Conservation (phyloP, 23 tunicate species). For the Halocynthia aurantium region DNA sequence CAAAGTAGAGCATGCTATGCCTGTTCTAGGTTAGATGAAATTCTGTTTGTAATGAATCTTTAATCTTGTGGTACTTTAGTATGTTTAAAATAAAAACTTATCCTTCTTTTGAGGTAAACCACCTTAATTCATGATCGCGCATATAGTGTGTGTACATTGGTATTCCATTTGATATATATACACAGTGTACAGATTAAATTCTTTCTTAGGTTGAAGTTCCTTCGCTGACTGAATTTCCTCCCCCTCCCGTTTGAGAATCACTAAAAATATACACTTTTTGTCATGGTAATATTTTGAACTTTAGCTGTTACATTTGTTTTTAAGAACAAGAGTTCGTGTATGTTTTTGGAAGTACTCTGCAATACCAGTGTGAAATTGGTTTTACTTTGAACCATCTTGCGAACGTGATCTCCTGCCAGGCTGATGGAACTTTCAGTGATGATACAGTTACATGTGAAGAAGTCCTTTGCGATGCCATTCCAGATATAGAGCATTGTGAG, state of each 20-base stretch:
- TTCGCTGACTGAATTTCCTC: no score
- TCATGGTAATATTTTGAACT: neutral
- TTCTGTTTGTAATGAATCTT: no score
- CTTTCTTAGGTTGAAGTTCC: no score
- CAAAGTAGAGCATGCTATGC: constrained; percentile 11
- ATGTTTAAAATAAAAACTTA: no score
- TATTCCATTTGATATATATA: no score
- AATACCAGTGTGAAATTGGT: constrained; percentile 51
- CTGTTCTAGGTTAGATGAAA: constrained; percentile 9
- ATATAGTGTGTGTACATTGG: no score
- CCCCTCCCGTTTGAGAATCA: no score
- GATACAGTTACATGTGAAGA: constrained; percentile 26
- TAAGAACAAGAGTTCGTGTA: constrained; percentile 29
- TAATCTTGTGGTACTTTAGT: no score
- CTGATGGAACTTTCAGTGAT: constrained; percentile 40
- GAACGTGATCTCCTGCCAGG: constrained; percentile 18
- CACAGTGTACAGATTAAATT: no score
- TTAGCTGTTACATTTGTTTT: neutral
- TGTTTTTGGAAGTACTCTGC: constrained; percentile 29
- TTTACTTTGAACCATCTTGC: constrained; percentile 13
- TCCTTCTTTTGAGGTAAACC: no score
- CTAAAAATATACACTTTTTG: no score
- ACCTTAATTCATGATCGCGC: no score
- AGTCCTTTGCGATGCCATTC: constrained; percentile 28
- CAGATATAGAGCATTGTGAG: constrained; percentile 12